Evolutionary conservation across 2,113 vertebrate species (phyloP).

Genomic region (Eurypyga helias): DNA sequence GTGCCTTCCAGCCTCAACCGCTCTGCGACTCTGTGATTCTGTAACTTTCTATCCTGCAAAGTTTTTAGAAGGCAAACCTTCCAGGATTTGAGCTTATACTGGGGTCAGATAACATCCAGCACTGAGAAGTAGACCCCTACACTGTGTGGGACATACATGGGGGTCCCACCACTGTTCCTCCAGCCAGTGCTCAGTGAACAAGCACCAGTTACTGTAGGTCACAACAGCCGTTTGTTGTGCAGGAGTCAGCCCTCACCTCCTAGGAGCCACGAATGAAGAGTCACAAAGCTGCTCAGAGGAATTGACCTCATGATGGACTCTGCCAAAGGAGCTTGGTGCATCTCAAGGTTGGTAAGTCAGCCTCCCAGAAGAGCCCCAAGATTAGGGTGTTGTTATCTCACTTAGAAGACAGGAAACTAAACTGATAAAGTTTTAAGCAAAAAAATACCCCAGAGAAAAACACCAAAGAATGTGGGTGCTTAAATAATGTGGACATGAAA

Average conservation of each 20-base stretch:
- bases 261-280: neutral
- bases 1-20: neutral
- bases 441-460: neutral
- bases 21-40: neutral
- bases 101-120: neutral
- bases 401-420: neutral
- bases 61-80: neutral
- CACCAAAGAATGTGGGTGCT: neutral
- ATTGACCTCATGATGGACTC: neutral
- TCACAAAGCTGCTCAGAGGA: neutral
- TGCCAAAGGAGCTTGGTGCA: neutral
- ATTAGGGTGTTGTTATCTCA: neutral
- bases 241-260: neutral
- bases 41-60: neutral
- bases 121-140: neutral
- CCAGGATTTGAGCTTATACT: neutral
- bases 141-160: fast-evolving
- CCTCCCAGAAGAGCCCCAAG: neutral
- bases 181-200: no score
- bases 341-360: neutral
- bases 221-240: neutral
- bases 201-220: neutral
- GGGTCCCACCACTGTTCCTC: neutral
- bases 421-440: neutral
- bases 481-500: neutral